Conservation (phyloP, 1,140 invertebrate genomes). For the Atopsyche davidsoni region DNA sequence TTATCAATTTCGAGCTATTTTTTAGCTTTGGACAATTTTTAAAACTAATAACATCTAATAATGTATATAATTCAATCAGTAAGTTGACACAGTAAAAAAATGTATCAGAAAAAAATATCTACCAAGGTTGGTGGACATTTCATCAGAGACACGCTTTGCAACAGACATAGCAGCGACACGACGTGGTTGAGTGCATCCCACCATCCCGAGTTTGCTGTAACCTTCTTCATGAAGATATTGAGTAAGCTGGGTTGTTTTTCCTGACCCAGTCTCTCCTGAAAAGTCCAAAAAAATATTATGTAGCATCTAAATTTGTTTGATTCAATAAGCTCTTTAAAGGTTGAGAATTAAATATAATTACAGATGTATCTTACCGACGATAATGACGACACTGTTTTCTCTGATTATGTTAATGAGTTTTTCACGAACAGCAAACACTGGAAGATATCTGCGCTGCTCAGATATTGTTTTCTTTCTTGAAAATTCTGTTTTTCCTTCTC, state of each 20-base stretch:
- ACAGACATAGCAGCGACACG: constrained; percentile 99
- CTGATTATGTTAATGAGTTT: constrained; percentile 89
- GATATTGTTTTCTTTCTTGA: constrained; percentile 79
- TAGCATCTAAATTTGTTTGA: background rate
- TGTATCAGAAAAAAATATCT: constrained; percentile 16
- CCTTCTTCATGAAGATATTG: constrained; percentile 98
- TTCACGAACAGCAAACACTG: constrained; percentile 93
- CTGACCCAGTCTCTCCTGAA: constrained; percentile 94
- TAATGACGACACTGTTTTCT: constrained; percentile 93
- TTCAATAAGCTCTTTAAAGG: background rate
- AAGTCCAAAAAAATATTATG: constrained; percentile 58
- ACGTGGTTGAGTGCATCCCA: constrained; percentile 92
- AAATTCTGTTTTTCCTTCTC: constrained; percentile 81
- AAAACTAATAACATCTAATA: no score
- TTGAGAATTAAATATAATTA: background rate
- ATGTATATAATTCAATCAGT: no score
- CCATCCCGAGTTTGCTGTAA: constrained; percentile 87
- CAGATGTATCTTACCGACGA: constrained; percentile 64
- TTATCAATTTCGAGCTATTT: no score
- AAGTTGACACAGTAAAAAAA: no score
- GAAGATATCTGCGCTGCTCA: constrained; percentile 88
- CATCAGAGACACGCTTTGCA: constrained; percentile 97
- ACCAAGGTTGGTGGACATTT: constrained; percentile 87
- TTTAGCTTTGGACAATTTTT: no score
- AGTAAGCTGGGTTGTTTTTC: constrained; percentile 98